Percentiles rank a stretch among this genome's conserved stretches.
Evolutionary conservation across 2,113 vertebrate species (phyloP).

Genomic region (Meles meles): DNA sequence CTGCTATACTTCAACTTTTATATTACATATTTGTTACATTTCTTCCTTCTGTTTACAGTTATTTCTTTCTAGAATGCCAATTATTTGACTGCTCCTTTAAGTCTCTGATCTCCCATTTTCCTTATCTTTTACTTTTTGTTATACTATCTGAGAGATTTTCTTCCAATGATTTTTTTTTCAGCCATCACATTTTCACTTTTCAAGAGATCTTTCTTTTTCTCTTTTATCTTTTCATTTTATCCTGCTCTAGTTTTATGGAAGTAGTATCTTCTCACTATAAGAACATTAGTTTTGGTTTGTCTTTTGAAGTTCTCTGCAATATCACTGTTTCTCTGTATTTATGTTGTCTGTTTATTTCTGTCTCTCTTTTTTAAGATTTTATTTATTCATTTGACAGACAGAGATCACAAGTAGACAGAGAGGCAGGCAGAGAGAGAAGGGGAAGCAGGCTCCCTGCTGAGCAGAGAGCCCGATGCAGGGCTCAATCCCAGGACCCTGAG

Average conservation of each 20-base stretch:
- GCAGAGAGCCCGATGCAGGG: too few species aligned
- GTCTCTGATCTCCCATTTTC: not conserved
- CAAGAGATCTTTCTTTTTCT: not conserved
- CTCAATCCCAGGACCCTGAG: too few species aligned
- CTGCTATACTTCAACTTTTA: not conserved
- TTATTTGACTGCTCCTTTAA: not conserved
- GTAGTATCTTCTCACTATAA: not conserved
- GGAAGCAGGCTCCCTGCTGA: too few species aligned
- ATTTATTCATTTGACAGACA: too few species aligned
- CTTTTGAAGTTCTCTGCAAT: not conserved
- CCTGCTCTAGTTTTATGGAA: not conserved
- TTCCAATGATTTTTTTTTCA: not conserved
- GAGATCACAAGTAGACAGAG: too few species aligned
- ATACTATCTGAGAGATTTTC: not conserved
- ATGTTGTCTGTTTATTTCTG: not conserved
- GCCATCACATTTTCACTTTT: not conserved
- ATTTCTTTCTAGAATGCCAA: not conserved
- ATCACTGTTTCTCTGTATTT: not conserved
- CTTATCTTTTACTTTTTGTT: not conserved
- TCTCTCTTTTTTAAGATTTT: not conserved
- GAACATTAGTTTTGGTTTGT: not conserved
- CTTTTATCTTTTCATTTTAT: slow-evolving; percentile 7
- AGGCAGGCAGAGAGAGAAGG: too few species aligned
- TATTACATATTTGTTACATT: not conserved
- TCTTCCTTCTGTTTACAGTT: not conserved